Evolutionary conservation across 1,140 invertebrate species (phyloP).

Genomic region (Brachionus rotundiformis): DNA sequence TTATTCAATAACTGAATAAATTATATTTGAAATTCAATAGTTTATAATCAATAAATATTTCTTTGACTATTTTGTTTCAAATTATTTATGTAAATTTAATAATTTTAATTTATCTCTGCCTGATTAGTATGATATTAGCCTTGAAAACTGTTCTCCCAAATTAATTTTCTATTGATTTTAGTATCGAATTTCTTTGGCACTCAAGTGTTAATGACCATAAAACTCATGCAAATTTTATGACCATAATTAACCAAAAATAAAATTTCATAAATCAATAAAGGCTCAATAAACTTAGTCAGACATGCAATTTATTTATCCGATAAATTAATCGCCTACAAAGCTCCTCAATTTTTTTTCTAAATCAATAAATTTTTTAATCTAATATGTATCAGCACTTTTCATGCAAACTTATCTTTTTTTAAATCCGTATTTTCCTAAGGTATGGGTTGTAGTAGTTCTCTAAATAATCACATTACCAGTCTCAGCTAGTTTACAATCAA

Average conservation of each 20-base stretch:
- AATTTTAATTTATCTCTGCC: neutral
- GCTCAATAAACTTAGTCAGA: neutral
- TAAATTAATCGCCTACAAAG: neutral
- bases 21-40: neutral
- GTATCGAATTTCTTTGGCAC: neutral
- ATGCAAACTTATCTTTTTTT: neutral
- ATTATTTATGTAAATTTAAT: neutral
- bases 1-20: neutral
- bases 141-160: neutral
- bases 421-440: no score
- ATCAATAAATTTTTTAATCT: no score
- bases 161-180: neutral
- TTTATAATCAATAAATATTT: neutral
- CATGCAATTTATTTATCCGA: neutral
- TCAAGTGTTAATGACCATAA: neutral
- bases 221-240: conserved; percentile 3
- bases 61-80: neutral
- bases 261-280: neutral
- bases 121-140: neutral
- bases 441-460: no score
- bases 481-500: no score
- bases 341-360: no score
- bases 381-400: neutral
- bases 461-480: no score
- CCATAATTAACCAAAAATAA: neutral